Base-by-base conservation (phyloP, 2,113 vertebrate species). In the Alaudala cheleensis region DNA sequence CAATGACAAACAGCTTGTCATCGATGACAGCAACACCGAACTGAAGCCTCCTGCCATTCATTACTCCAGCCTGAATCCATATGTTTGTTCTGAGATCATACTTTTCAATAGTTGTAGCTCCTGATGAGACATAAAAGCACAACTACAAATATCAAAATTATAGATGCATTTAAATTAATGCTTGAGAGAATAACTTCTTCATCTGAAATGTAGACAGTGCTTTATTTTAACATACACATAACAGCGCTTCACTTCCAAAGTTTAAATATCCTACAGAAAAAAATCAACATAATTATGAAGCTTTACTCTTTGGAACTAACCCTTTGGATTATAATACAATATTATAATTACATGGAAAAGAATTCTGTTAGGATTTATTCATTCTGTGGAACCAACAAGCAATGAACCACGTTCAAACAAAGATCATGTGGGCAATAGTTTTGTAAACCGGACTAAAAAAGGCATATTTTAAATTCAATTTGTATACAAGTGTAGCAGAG, bases 11-110 rank as follows among this genome's bases (percentile, higher is more conserved):
- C 9, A 98, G 97, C 65, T 98, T 98, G 69, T 98, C 98, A 80
- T 98, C 98, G 6, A 98, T 98, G 76, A 98, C 98, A 94, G 98
- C 98, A 53, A 98, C 98, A 58, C 98, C 98, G 96, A 98, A 98
- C 73, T 98, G 98, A 81, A 98, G 67, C 64, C 98, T 97, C 70
- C 98, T 97, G 66, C 98, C 98, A 12, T 98, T 98, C 98, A 98
- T 98, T 91, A 98, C 93, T 61, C 98, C 98, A 92, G 98, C 98
- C 73, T 98, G 98, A 92, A 98, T 98, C 98, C 98, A 98, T 80
- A 98, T 90, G 85, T 98, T 98, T 82, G 98, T 98, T 97, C 98
- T 97, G 70, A 98, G 98, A 87, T 98, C 98, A 81, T 98, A 98
- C 73, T 98, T 98, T 93, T 98, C 98, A 96, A 98, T 98, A 45